Evolutionary conservation across 2,797 vertebrate genomes (phyloP), one percentile per base, ranked within the genome.

Genomic region (Ambastaia sidthimunki): DNA sequence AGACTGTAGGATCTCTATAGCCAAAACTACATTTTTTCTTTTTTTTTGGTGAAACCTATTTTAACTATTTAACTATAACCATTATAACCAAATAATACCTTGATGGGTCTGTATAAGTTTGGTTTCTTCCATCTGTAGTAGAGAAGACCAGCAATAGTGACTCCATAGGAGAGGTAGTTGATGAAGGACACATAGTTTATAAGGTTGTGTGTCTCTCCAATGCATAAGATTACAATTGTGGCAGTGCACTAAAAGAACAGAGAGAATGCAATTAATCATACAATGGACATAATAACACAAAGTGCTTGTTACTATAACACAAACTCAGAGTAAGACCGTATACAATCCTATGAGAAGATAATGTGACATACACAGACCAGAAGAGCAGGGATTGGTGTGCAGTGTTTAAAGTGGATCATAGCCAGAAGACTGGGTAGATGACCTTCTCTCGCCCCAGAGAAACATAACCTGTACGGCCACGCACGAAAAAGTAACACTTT

Each of bases 141-240:
- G 0, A 99, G 93, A 88, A 98, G 91, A 23, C 96, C 97, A 31
- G 97, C 95, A 80, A 99, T 95, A 63, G 98, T 99, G 88, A 97
- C 95, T 34, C 98, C 98, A 0, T 99, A 98, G 59, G 96, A 98
- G 94, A 98, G 95, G 92, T 98, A 98, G 95, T 98, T 99, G 92
- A 98, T 99, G 87, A 99, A 99, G 74, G 97, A 98, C 48, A 99
- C 96, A 0, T 98, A 99, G 92, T 98, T 99, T 89, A 99, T 98
- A 25, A 99, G 92, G 0, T 96, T 99, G 92, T 99, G 97, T 0
- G 97, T 99, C 88, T 99, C 97, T 78, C 97, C 97, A 75, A 99
- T 96, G 19, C 98, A 96, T 90, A 99, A 95, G 82, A 99, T 98
- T 60, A 98, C 86, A 0, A 96, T 93, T 1, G 97, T 98, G 86